Percentiles rank a stretch among this genome's conserved stretches.
Conservation (phyloP, 2,113 vertebrate species). For the Sinocyclocheilus maitianheensis region DNA sequence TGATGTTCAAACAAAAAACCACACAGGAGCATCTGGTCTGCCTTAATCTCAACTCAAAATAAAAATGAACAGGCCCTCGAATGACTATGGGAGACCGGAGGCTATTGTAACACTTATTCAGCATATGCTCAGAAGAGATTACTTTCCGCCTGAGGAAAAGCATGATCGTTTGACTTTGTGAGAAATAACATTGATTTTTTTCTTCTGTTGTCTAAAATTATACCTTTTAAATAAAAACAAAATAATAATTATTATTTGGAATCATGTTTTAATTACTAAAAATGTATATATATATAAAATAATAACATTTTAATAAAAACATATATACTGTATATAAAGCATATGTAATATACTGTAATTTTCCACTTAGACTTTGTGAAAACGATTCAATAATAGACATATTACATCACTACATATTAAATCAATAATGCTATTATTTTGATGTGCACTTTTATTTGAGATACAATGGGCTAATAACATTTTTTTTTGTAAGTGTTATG, state of each 20-base stretch:
- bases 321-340: too few species aligned
- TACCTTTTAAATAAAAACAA: background rate
- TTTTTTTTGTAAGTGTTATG: background rate
- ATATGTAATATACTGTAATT: too few species aligned
- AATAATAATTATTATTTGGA: background rate
- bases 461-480: background rate
- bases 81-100: background rate
- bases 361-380: background rate
- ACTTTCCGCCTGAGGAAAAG: background rate
- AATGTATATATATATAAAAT: too few species aligned
- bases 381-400: background rate
- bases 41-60: background rate
- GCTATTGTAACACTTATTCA: background rate
- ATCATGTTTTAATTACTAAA: too few species aligned
- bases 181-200: background rate
- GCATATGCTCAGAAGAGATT: background rate
- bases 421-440: background rate
- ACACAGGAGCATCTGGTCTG: background rate
- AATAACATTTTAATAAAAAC: too few species aligned
- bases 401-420: too few species aligned
- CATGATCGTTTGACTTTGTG: background rate
- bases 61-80: conserved; percentile 1
- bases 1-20: background rate
- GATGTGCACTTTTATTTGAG: background rate
- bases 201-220: background rate